Evolutionary conservation across 2,797 vertebrate species (phyloP).

Genomic region (Crax fasciolata): DNA sequence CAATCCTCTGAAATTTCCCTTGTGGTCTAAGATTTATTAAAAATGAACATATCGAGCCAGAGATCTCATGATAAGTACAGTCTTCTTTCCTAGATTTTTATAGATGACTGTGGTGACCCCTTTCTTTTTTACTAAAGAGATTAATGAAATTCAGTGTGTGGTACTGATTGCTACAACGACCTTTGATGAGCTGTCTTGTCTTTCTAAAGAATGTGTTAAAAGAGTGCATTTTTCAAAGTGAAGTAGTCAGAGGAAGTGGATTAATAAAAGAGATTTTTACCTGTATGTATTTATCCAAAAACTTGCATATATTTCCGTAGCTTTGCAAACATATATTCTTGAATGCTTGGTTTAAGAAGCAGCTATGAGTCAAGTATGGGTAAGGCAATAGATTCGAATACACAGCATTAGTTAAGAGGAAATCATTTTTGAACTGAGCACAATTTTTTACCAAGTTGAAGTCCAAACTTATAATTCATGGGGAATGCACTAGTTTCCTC

Average conservation of each 20-base stretch:
- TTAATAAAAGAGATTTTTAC: background rate
- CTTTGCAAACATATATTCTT: background rate
- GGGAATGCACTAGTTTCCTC: background rate
- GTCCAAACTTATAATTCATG: background rate
- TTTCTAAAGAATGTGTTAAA: slow-evolving; percentile 16
- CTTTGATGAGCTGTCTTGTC: slow-evolving; percentile 44
- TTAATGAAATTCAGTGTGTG: slow-evolving; percentile 28
- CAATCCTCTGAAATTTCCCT: slow-evolving; percentile 50
- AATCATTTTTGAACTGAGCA: background rate
- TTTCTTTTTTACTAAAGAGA: slow-evolving; percentile 23
- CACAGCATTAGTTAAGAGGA: background rate
- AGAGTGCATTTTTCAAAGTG: background rate
- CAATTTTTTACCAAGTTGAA: background rate
- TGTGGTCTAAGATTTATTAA: slow-evolving; percentile 59
- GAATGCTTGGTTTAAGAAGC: background rate
- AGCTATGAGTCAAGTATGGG: background rate
- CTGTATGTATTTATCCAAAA: background rate
- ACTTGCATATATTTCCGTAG: background rate
- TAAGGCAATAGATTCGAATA: background rate
- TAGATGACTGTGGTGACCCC: background rate
- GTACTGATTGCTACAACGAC: slow-evolving; percentile 28
- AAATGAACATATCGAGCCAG: slow-evolving; percentile 18
- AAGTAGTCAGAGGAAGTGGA: background rate
- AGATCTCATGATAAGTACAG: slow-evolving; percentile 20
- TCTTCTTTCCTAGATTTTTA: slow-evolving; percentile 39